Evolutionary conservation across 2,797 vertebrate species (phyloP).

Genomic region (Heterohyrax brucei): DNA sequence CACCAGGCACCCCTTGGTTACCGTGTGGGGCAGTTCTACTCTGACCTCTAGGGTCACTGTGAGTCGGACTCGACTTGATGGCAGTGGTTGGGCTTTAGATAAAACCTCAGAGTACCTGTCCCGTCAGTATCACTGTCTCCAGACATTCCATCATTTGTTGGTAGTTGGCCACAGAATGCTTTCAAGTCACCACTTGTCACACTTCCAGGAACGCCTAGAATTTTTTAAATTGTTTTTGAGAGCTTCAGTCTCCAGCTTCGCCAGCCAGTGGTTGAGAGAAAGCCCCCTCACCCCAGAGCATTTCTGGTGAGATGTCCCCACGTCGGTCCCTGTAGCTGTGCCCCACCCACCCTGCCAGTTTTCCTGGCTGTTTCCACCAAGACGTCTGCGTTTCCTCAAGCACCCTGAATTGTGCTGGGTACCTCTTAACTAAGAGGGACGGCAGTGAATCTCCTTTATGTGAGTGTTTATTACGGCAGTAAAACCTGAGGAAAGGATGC

Average conservation of each 20-base stretch:
- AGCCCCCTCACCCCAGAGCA: neutral
- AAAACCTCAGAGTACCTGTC: neutral
- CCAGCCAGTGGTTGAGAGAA: neutral
- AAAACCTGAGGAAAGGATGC: neutral
- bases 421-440: neutral
- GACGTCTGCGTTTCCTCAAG: neutral
- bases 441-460: neutral
- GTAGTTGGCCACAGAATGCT: neutral
- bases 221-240: neutral
- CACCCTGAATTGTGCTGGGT: neutral
- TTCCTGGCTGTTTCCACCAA: neutral
- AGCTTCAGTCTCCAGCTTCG: slow-evolving; percentile 6
- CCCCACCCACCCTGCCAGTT: neutral
- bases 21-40: no score
- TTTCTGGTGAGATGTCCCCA: slow-evolving; percentile 20
- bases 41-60: no score
- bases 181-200: slow-evolving; percentile 38
- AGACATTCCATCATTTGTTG: neutral
- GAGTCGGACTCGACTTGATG: no score
- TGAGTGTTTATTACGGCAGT: neutral
- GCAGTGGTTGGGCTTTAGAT: neutral
- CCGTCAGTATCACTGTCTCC: neutral
- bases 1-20: no score
- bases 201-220: slow-evolving; percentile 48
- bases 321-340: neutral